Percentiles rank a stretch among this genome's conserved stretches.
These are phyloP conservation scores for Megaceryle torquata DNA, from an alignment of 2,113 vertebrate species.

Conservation along the genomic window DNA sequence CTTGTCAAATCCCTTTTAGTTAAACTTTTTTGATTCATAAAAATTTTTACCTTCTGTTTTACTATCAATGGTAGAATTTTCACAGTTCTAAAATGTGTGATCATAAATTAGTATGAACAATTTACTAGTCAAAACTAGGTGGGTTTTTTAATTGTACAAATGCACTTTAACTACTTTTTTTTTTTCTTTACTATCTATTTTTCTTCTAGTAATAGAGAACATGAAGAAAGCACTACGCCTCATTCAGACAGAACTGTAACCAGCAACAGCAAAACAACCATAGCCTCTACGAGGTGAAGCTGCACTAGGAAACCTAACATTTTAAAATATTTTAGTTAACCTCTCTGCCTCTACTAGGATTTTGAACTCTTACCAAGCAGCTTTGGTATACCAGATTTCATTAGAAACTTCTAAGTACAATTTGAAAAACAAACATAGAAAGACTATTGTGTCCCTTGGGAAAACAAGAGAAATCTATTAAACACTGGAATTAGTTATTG, in stretches of 20 bases:
- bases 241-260: constrained; percentile 73
- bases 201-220: constrained; percentile 76
- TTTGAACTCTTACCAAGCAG: background rate
- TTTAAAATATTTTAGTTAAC: background rate
- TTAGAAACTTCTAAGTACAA: background rate
- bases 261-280: background rate
- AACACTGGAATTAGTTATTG: background rate
- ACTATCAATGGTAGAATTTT: background rate
- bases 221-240: constrained; percentile 80
- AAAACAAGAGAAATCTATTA: background rate
- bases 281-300: background rate
- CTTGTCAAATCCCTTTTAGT: background rate
- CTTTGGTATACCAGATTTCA: background rate
- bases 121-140: background rate
- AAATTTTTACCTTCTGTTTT: background rate
- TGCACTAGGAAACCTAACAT: background rate
- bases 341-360: background rate
- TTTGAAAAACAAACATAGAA: background rate
- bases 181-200: background rate
- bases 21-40: background rate
- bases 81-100: background rate
- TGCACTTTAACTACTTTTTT: background rate
- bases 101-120: background rate
- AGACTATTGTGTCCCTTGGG: accelerated
- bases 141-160: background rate